These are phyloP conservation scores for Donacobius atricapilla DNA, from an alignment of 2,113 vertebrate species.

Conservation along the genomic window DNA sequence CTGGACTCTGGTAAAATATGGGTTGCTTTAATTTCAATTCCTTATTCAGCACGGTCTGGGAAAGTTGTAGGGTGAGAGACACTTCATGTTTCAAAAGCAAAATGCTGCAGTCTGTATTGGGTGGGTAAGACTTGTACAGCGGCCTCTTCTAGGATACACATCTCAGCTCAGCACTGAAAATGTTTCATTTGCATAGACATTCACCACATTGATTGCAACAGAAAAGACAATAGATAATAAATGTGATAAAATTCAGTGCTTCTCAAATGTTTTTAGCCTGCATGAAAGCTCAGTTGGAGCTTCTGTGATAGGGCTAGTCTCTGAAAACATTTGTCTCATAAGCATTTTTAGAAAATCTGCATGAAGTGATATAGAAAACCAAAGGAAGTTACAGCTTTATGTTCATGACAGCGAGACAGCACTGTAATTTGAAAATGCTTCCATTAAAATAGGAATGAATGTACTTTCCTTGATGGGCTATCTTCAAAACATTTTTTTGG, in stretches of 20 bases:
- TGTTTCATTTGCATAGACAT: slow-evolving; percentile 7
- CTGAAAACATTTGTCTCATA: background rate
- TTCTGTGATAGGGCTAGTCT: background rate
- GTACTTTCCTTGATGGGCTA: background rate
- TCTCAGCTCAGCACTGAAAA: background rate
- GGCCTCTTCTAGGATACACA: background rate
- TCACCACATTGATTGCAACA: background rate
- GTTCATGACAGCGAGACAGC: background rate
- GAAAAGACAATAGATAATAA: background rate
- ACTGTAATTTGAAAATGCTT: background rate
- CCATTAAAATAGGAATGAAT: background rate
- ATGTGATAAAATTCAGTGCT: background rate
- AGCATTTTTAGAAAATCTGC: background rate
- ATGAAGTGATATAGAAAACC: background rate
- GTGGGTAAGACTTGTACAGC: background rate
- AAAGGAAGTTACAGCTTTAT: background rate
- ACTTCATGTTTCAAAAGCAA: background rate
- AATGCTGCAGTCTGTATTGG: background rate
- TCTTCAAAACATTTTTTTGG: slow-evolving; percentile 2
- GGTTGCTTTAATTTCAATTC: background rate
- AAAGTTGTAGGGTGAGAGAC: background rate
- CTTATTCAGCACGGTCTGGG: background rate
- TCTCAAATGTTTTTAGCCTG: background rate
- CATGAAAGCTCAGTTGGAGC: background rate
- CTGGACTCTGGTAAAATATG: background rate